Conservation (phyloP, 53 echinoderm and acorn worm genomes). For the Apostichopus leukothele region DNA sequence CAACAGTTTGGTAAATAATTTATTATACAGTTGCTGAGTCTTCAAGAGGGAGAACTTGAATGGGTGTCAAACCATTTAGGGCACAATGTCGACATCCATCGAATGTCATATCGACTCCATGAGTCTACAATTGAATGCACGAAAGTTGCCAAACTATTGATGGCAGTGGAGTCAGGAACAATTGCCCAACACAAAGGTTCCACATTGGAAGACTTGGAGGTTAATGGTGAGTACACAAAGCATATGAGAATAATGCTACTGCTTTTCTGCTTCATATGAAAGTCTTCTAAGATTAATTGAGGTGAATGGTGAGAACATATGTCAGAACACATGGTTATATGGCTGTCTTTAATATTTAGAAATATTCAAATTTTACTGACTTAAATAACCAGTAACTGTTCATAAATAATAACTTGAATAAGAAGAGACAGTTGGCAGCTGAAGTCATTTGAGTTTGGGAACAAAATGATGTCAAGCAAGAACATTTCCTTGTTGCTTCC, state of each 20-base stretch:
- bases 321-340: too few species aligned
- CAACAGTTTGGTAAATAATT: neutral
- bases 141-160: slow-evolving; percentile 7
- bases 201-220: neutral
- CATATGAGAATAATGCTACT: neutral
- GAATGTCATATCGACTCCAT: slow-evolving; percentile 4
- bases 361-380: too few species aligned
- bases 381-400: too few species aligned
- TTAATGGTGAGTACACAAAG: slow-evolving; percentile 21
- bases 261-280: too few species aligned
- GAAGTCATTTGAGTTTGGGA: too few species aligned
- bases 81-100: slow-evolving; percentile 17
- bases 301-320: too few species aligned
- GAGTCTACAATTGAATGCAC: slow-evolving; percentile 24
- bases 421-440: too few species aligned
- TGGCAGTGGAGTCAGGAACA: slow-evolving; percentile 37
- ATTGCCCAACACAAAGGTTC: neutral
- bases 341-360: too few species aligned
- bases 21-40: neutral
- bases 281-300: too few species aligned
- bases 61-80: slow-evolving; percentile 9
- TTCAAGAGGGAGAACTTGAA: neutral
- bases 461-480: too few species aligned
- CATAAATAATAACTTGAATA: too few species aligned
- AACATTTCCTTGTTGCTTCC: too few species aligned